A percentile compares a stretch with the other conserved stretches of the same genome.
Evolutionary conservation across 2,888 invertebrate species (phyloP).

Genomic region (Melanostoma mellinum): DNA sequence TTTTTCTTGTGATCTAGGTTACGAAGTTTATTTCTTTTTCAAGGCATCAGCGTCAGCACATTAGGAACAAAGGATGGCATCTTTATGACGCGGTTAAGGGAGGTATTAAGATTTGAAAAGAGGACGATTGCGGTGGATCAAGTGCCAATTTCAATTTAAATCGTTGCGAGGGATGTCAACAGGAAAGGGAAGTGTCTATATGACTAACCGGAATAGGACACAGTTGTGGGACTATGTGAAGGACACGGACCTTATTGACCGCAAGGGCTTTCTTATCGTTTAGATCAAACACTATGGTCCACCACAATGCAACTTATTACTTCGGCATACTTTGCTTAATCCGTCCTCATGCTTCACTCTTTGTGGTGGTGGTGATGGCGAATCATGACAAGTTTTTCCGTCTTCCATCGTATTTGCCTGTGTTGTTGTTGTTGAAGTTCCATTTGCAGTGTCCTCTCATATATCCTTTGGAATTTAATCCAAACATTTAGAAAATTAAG

Average conservation of each 20-base stretch:
- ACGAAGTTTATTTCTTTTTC: constrained; percentile 27
- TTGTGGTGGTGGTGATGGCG: background rate
- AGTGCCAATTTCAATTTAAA: background rate
- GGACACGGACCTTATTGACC: no score
- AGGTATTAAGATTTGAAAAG: constrained; percentile 33
- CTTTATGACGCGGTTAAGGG: constrained; percentile 41
- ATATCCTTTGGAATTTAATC: constrained; percentile 63
- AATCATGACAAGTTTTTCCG: constrained; percentile 10
- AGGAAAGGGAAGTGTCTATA: no score
- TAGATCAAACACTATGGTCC: constrained; percentile 22
- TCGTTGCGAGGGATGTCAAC: no score
- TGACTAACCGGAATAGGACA: no score
- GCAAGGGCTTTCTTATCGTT: no score
- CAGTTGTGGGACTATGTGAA: no score
- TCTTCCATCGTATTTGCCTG: background rate
- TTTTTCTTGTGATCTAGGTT: constrained; percentile 6
- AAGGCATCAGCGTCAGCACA: constrained; percentile 42
- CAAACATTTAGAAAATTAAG: constrained; percentile 67
- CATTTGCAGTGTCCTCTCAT: constrained; percentile 53
- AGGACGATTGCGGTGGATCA: constrained; percentile 17
- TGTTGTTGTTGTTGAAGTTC: constrained; percentile 3
- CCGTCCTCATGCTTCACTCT: background rate
- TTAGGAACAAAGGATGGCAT: constrained; percentile 35
- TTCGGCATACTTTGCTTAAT: constrained; percentile 24
- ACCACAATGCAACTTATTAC: constrained; percentile 41